Evolutionary conservation across 2,113 vertebrate species (phyloP), one percentile per base, ranked within the genome.

Genomic region (Brienomyrus brachyistius): DNA sequence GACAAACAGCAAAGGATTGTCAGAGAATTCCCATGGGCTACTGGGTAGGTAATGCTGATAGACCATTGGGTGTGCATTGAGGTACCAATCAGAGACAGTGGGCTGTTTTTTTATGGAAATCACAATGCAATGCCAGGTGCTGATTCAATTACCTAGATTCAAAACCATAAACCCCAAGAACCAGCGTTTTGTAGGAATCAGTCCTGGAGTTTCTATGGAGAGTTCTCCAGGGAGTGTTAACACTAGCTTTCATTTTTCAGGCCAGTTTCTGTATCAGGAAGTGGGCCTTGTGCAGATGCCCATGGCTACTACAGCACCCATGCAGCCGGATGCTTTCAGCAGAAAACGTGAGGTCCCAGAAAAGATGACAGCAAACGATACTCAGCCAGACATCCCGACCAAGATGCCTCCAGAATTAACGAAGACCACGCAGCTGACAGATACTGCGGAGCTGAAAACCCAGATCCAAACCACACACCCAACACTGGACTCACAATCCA

Each of bases 221-320:
- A 62, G 23, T 31, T 45, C 43, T 10, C 50, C 52, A 35, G 10
- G 21, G 35, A 43, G 21, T 62, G 62, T 35, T 88, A 62, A 88
- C 54, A 66, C 40, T 11, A 45, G 50, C 1, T 88, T 11, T 48
- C 15, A 70, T 90, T 62, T 2, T 92, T 23, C 93, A 99, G 98
- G 98, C 94, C 98, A 99, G 94, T 99, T 99, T 95, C 95, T 99
- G 92, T 95, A 95, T 89, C 95, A 97, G 21, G 97, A 98, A 7
- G 96, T 97, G 66, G 95, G 95, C 0, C 93, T 99, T 83, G 92
- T 87, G 0, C 91, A 92, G 86, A 90, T 92, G n/a, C 83, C 93
- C 0, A 15, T 92, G 0, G 89, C 8, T 51, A 84, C 40, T 54
- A n/a, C 56, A 40, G 40, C 21, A 23, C 35, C 87, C 87, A 40